Evolutionary conservation across 2,113 vertebrate genomes (phyloP), one percentile per base, ranked within the genome.

Genomic region (Acrocephalus arundinaceus): DNA sequence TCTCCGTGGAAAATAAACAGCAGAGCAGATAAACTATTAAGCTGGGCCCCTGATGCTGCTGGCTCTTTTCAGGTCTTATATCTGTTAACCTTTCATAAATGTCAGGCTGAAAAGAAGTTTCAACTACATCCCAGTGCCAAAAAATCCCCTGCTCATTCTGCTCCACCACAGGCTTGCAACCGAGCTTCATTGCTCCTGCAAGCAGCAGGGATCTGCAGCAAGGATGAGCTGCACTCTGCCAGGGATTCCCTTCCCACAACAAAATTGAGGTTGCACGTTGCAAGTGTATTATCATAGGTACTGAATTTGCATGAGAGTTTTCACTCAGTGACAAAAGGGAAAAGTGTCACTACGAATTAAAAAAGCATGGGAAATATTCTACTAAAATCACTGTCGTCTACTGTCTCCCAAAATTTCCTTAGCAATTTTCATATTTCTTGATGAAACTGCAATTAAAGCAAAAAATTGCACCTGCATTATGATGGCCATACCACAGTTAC

Each of bases 1-100:
- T 87, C 89, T 94, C 91, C 19, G 77, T 66, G 87, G 89, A 94
- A 96, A 96, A 94, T 68, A 82, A 96, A 87, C 67, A 96, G 71
- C 54, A 54, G 67, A 87, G 71, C 65, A 91, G 91, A 87, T 79
- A 87, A 94, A 49, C 70, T 91, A 89, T 93, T 72, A 89, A 93
- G 81, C 81, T 17, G 46, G 41, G 81, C 28, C 62, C 70, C 37
- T 87, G 49, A 46, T 14, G 25, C 70, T 91, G 74, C 84, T 72
- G 58, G 73, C 35, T 75, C 87, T 89, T 97, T 95, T 93, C 89
- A 73, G 81, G 84, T 85, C 93, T 94, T 91, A 39, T 54, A 91
- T 91, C 87, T 85, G 89, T 85, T 94, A 94, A 93, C 81, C 87
- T 91, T 96, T 89, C 84, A 85, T 68, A 96, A 94, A 94, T 73